Percentiles rank a stretch among this genome's conserved stretches.
Evolutionary conservation across 2,797 vertebrate species (phyloP).

Genomic region (Muscicapa striata): DNA sequence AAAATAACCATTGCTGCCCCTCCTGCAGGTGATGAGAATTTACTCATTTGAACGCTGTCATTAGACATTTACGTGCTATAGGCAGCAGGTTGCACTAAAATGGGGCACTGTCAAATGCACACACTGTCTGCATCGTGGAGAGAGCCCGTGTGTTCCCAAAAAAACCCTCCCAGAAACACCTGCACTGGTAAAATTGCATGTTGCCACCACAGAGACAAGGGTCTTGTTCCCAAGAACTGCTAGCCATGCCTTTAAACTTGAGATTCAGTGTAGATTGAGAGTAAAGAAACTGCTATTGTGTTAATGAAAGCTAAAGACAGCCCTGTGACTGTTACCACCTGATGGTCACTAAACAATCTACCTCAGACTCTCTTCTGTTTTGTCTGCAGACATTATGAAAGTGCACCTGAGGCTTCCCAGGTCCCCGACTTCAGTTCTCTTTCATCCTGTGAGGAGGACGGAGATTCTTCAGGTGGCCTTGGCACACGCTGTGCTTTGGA

Average conservation of each 20-base stretch:
- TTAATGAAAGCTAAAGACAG: constrained; percentile 75
- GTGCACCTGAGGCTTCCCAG: constrained; percentile 78
- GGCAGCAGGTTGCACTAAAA: constrained; percentile 65
- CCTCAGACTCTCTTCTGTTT: constrained; percentile 85
- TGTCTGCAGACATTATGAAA: constrained; percentile 82
- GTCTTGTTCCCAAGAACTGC: constrained; percentile 66
- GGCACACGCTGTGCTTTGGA: constrained; percentile 82
- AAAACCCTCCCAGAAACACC: constrained; percentile 62
- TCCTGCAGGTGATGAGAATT: constrained; percentile 75
- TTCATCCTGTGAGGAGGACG: constrained; percentile 79
- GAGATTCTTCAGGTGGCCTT: constrained; percentile 81
- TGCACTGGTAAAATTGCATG: constrained; percentile 72
- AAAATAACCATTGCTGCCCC: constrained; percentile 71
- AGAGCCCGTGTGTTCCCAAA: constrained; percentile 63
- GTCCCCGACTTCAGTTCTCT: constrained; percentile 79
- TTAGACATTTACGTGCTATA: constrained; percentile 66
- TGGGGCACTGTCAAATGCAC: constrained; percentile 54
- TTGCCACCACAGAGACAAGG: constrained; percentile 70
- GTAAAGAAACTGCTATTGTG: constrained; percentile 79
- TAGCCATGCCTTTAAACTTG: constrained; percentile 78
- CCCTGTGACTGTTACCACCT: constrained; percentile 74
- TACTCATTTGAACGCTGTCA: constrained; percentile 71
- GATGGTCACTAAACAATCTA: constrained; percentile 83
- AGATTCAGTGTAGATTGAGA: constrained; percentile 78
- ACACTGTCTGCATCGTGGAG: constrained; percentile 64